Evolutionary conservation across 1,140 invertebrate species (phyloP).

Genomic region (Macrobrachium nipponense): DNA sequence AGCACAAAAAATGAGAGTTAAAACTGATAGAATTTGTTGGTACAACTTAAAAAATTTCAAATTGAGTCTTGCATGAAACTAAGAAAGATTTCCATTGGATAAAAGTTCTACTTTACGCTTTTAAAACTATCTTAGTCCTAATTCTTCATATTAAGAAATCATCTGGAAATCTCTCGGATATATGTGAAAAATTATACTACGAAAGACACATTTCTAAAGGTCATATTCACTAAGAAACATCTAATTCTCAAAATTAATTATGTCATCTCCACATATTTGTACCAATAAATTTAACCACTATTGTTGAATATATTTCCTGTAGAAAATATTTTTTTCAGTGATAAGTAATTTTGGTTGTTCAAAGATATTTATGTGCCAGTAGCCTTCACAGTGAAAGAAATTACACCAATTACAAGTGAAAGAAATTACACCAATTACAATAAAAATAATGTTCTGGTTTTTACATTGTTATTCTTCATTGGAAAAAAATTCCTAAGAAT

Average conservation of each 20-base stretch:
- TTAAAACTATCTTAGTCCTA: too few relatives aligned
- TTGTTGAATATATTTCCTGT: conserved; percentile 44
- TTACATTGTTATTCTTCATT: conserved; percentile 8
- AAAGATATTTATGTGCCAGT: conserved; percentile 35
- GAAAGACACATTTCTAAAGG: too few relatives aligned
- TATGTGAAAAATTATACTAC: too few relatives aligned
- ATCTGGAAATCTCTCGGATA: too few relatives aligned
- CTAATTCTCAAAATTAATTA: background rate
- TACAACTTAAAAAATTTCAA: conserved; percentile 15
- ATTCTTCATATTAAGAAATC: too few relatives aligned
- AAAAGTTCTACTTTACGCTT: too few relatives aligned
- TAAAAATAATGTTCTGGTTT: background rate
- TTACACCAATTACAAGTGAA: conserved; percentile 14
- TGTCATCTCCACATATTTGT: background rate
- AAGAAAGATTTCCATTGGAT: too few relatives aligned
- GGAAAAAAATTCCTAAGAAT: conserved; percentile 1
- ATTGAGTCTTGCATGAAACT: background rate
- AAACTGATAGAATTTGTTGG: conserved; percentile 17
- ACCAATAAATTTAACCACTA: conserved; percentile 23
- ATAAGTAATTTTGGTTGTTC: conserved; percentile 32
- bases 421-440: conserved; percentile 14
- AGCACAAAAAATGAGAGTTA: conserved; percentile 34
- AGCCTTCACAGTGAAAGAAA: conserved; percentile 34
- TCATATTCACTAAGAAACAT: conserved; percentile 9
- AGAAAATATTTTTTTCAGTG: conserved; percentile 34